phyloP scores from a whole-genome alignment of 2,888 invertebrate genomes.

The Caenorhabditis zanzibari region DNA sequence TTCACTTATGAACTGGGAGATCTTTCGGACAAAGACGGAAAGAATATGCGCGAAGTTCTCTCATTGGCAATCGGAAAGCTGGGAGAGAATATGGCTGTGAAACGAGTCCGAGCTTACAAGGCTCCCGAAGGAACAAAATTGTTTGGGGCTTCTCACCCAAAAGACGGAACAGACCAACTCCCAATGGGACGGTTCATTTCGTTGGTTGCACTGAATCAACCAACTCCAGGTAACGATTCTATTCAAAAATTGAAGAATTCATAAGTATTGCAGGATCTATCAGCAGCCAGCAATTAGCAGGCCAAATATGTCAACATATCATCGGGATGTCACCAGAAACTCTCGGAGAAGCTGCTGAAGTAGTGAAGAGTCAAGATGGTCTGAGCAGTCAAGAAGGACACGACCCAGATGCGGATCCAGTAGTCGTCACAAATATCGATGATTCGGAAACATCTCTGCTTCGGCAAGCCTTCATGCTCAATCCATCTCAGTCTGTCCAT shows the following conservation, averaged over 20 bases:
- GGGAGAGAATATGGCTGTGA: conserved; percentile 81
- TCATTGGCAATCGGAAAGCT: conserved; percentile 79
- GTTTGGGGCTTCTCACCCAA: conserved; percentile 78
- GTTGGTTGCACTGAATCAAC: conserved; percentile 73
- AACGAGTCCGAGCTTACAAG: conserved; percentile 68
- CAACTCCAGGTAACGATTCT: conserved; percentile 13
- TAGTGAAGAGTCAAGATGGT: conserved; percentile 24
- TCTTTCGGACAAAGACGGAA: conserved; percentile 51
- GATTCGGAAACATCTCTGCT: conserved; percentile 81
- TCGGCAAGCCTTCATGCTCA: conserved; percentile 82
- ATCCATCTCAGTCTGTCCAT: conserved; percentile 80
- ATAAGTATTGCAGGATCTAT: conserved; percentile 33
- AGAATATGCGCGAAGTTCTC: conserved; percentile 74
- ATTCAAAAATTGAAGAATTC: too few relatives aligned
- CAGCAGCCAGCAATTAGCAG: conserved; percentile 71
- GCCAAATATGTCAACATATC: conserved; percentile 81
- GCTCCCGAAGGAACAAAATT: conserved; percentile 73
- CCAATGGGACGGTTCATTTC: conserved; percentile 80
- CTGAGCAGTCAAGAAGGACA: conserved; percentile 52
- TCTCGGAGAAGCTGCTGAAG: conserved; percentile 71
- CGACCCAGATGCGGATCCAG: conserved; percentile 58
- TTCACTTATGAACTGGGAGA: conserved; percentile 53
- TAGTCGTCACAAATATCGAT: conserved; percentile 76
- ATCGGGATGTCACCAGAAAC: conserved; percentile 79
- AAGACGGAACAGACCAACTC: conserved; percentile 68